Evolutionary conservation across 2,797 vertebrate species (phyloP).

Genomic region (Podargus strigoides): DNA sequence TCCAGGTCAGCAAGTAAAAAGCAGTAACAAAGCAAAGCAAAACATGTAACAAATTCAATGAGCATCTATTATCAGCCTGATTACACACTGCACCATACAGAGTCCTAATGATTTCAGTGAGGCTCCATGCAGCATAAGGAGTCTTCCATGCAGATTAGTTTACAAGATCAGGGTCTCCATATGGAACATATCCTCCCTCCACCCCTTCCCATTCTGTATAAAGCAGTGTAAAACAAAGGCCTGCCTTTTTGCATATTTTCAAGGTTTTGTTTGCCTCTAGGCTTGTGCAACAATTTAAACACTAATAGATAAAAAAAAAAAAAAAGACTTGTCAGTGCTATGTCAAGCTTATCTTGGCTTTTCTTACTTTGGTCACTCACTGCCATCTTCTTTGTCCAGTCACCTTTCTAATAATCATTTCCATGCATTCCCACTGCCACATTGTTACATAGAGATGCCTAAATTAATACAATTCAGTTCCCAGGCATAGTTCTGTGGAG

Average conservation of each 20-base stretch:
- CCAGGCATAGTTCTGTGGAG: background rate
- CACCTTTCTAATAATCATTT: background rate
- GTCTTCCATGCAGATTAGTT: constrained; percentile 47
- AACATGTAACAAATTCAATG: constrained; percentile 54
- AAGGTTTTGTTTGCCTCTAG: background rate
- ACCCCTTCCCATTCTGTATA: background rate
- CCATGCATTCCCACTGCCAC: background rate
- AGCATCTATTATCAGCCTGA: constrained; percentile 58
- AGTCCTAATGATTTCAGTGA: constrained; percentile 44
- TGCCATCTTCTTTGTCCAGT: background rate
- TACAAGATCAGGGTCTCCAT: constrained; percentile 36
- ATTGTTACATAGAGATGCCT: background rate
- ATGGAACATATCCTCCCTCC: constrained; percentile 33
- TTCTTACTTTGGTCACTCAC: background rate
- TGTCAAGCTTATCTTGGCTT: background rate
- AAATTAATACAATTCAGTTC: background rate
- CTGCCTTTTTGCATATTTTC: background rate
- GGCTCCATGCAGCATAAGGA: constrained; percentile 34
- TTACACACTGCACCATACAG: constrained; percentile 34
- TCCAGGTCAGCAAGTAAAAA: constrained; percentile 35
- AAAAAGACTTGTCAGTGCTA: background rate
- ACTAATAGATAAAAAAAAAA: background rate
- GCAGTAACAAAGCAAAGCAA: constrained; percentile 31
- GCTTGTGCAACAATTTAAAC: background rate
- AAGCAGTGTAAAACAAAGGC: constrained; percentile 4